phyloP scores from a whole-genome alignment of 2,797 vertebrate genomes.

The Rhinogobio ventralis region DNA sequence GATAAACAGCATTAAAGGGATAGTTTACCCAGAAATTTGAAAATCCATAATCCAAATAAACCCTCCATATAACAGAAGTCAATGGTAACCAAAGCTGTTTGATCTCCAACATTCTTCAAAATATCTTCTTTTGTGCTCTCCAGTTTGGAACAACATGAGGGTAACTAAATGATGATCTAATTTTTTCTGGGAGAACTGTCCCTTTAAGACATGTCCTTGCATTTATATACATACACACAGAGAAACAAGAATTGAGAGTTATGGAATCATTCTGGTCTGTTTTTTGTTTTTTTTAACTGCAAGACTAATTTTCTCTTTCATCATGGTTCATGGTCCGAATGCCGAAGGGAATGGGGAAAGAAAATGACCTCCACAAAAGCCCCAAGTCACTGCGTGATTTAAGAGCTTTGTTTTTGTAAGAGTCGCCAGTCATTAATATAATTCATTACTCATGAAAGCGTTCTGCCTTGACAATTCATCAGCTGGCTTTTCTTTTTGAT shows the following conservation, averaged over 20 bases:
- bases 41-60: too few species aligned
- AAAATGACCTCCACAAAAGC: conserved; percentile 65
- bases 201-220: not conserved
- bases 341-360: conserved; percentile 56
- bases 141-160: not conserved
- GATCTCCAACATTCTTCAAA: not conserved
- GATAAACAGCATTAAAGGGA: not conserved
- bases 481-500: conserved; percentile 71
- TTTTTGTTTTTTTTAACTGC: conserved; percentile 26
- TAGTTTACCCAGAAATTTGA: not conserved
- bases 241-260: not conserved
- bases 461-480: conserved; percentile 83
- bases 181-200: not conserved
- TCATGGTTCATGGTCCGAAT: conserved; percentile 68
- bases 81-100: not conserved
- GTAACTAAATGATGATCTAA: not conserved
- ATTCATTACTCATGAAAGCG: conserved; percentile 80
- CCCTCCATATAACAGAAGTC: not conserved
- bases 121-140: not conserved
- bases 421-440: conserved; percentile 78
- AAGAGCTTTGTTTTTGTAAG: conserved; percentile 80
- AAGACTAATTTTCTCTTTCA: conserved; percentile 56
- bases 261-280: conserved; percentile 5
- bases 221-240: not conserved
- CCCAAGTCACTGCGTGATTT: conserved; percentile 76